Evolutionary conservation across 2,888 invertebrate genomes (phyloP).

Genomic region (Dynastes grantii): DNA sequence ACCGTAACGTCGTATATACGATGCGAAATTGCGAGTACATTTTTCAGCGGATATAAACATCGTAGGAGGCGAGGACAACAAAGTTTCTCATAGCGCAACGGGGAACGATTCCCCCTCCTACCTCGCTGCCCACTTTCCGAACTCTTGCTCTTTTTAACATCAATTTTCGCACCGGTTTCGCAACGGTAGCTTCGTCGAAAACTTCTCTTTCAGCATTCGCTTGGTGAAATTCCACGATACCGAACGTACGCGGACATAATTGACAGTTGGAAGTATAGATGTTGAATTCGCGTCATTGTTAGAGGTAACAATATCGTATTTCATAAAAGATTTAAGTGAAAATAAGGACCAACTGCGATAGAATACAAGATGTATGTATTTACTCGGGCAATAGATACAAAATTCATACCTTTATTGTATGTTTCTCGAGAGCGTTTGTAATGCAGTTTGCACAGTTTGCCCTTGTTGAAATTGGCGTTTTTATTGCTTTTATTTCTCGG

Average conservation of each 20-base stretch:
- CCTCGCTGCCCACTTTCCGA: background rate
- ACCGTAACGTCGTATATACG: background rate
- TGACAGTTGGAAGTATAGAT: background rate
- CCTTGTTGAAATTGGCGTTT: too few species aligned
- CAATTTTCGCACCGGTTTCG: slow-evolving; percentile 16
- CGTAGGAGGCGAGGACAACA: background rate
- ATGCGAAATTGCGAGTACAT: slow-evolving; percentile 12
- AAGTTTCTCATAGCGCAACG: slow-evolving; percentile 21
- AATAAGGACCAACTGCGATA: too few species aligned
- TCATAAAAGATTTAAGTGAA: too few species aligned
- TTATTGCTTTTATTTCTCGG: too few species aligned
- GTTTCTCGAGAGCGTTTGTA: too few species aligned
- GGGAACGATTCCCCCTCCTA: slow-evolving; percentile 21
- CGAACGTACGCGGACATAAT: background rate
- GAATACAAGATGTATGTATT: too few species aligned
- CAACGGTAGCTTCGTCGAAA: background rate
- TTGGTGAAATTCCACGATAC: background rate
- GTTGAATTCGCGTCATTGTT: background rate
- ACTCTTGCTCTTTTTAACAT: background rate
- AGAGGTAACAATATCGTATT: too few species aligned
- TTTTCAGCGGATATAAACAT: slow-evolving; percentile 12
- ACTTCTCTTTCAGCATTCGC: background rate
- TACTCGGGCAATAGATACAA: too few species aligned
- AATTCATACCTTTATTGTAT: too few species aligned
- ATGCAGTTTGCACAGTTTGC: too few species aligned